These are phyloP conservation scores for Isichthys henryi DNA, from an alignment of 2,113 vertebrate genomes.

Conservation along the genomic window DNA sequence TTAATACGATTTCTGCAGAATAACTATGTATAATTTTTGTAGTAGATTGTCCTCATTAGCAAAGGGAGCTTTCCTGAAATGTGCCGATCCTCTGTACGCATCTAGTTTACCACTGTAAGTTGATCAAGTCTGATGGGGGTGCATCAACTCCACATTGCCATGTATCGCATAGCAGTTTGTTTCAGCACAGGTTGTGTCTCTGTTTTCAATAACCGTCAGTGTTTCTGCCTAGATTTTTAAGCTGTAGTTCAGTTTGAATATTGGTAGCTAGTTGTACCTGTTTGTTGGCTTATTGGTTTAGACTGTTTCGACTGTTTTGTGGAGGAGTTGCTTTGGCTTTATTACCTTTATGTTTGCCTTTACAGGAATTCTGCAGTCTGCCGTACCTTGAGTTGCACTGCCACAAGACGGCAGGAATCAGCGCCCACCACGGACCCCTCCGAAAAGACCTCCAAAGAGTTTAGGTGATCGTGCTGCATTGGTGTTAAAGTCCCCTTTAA, in stretches of 20 bases:
- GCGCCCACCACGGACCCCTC: background rate
- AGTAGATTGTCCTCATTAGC: background rate
- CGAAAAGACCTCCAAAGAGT: constrained; percentile 31
- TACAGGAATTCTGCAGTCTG: constrained; percentile 26
- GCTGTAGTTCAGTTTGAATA: background rate
- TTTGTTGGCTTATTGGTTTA: background rate
- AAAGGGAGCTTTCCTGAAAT: background rate
- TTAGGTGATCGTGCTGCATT: constrained; percentile 42
- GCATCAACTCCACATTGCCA: background rate
- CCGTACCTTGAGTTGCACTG: constrained; percentile 39
- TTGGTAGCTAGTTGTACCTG: background rate
- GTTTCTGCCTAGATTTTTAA: background rate
- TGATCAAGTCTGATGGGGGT: background rate
- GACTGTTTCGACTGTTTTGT: background rate
- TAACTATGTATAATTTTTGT: constrained; percentile 13
- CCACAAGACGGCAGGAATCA: constrained; percentile 36
- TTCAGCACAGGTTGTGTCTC: background rate
- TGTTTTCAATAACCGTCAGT: background rate
- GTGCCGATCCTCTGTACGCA: background rate
- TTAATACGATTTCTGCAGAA: background rate
- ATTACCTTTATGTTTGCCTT: background rate
- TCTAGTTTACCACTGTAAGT: constrained; percentile 5
- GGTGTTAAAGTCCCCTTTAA: background rate
- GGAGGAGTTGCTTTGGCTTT: background rate
- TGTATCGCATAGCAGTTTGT: background rate